A percentile compares a stretch with the other conserved stretches of the same genome.
Evolutionary conservation across 2,113 vertebrate genomes (phyloP).

Genomic region (Pluvialis apricaria): DNA sequence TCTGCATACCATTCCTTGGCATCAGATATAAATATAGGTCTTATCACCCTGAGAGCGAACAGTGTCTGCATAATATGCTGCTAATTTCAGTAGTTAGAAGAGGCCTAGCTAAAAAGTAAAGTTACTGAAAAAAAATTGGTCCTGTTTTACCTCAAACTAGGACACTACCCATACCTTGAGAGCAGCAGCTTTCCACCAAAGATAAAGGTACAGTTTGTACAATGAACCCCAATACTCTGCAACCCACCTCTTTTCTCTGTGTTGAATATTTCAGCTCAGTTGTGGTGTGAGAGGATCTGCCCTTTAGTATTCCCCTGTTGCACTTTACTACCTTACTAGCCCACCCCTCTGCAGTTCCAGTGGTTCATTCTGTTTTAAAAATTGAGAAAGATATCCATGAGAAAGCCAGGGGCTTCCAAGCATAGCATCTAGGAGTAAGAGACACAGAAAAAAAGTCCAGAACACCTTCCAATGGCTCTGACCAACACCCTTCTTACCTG

Average conservation of each 20-base stretch:
- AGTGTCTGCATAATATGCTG: no score
- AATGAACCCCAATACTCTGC: neutral
- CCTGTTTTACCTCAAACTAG: no score
- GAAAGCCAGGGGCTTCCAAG: neutral
- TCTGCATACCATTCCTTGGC: no score
- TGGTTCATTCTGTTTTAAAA: neutral
- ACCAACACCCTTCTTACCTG: neutral
- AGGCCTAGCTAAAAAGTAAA: no score
- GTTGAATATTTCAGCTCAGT: neutral
- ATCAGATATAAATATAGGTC: no score
- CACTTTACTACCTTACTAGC: neutral
- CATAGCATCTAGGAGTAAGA: neutral
- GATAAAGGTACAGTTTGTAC: neutral
- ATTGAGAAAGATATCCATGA: neutral
- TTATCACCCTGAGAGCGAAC: no score
- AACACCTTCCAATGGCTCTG: neutral
- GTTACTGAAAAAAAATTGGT: no score
- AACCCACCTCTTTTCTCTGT: neutral
- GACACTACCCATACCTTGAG: neutral
- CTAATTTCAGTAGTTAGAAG: no score
- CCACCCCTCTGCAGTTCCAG: neutral
- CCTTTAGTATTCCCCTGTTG: neutral
- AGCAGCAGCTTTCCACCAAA: neutral
- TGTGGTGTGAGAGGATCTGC: neutral
- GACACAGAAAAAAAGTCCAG: neutral